Evolutionary conservation across 2,797 vertebrate genomes (phyloP).

Genomic region (Sebastes itinus): DNA sequence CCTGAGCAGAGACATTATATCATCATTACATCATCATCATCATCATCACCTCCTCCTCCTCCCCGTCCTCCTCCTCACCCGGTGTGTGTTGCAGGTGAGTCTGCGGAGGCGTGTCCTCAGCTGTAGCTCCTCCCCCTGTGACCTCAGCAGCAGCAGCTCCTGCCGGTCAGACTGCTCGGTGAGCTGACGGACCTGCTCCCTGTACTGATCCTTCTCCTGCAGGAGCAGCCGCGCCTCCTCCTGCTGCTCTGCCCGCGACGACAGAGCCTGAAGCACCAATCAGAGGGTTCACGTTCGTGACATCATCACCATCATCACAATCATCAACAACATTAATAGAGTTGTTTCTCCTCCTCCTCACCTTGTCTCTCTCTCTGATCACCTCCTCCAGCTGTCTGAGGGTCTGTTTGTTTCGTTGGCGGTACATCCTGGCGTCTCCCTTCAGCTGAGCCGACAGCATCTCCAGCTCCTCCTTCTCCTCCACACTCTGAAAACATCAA

Average conservation of each 20-base stretch:
- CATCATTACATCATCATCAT: not conserved
- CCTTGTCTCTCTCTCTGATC: not conserved
- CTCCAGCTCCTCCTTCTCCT: constrained; percentile 88
- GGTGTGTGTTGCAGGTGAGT: constrained; percentile 59
- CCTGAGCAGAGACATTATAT: constrained; percentile 28
- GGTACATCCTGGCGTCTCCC: constrained; percentile 89
- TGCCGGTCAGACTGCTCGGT: constrained; percentile 85
- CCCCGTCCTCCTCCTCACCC: constrained; percentile 35
- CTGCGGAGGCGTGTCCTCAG: constrained; percentile 82
- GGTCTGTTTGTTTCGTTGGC: constrained; percentile 86
- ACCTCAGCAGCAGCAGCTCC: constrained; percentile 88
- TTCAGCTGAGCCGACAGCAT: constrained; percentile 84
- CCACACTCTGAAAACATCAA: constrained; percentile 73
- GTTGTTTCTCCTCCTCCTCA: not conserved
- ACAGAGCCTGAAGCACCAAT: constrained; percentile 77
- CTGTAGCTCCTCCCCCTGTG: constrained; percentile 85
- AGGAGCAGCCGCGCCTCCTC: constrained; percentile 83
- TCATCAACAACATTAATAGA: not conserved
- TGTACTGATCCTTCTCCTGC: constrained; percentile 87
- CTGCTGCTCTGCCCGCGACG: constrained; percentile 83
- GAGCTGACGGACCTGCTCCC: constrained; percentile 87
- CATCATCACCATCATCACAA: too few relatives aligned
- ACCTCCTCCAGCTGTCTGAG: constrained; percentile 89
- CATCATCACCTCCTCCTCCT: not conserved
- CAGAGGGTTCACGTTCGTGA: not conserved